Base-by-base conservation (phyloP, 2,113 vertebrate species). In the Donacobius atricapilla region DNA sequence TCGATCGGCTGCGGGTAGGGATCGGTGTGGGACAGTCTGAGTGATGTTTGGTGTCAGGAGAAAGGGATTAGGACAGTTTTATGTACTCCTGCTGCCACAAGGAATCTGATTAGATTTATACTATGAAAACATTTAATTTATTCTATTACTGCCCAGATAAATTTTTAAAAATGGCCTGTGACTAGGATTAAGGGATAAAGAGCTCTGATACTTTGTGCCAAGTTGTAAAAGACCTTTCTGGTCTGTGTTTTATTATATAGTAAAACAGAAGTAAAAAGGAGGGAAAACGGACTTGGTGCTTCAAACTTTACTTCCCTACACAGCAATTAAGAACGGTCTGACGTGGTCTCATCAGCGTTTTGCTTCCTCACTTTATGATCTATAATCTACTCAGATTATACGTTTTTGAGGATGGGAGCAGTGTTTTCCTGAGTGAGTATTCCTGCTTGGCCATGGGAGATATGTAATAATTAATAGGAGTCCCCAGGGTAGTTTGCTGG, bases 271-370 rank as follows among this genome's bases (percentile, higher is more conserved):
- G 42, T 45, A 22, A 77, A 80, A 66, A 80, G 24, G 16, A 61
- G 50, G 37, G 39, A 19, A 56, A 72, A n/a, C 0, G 33, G 27
- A 18, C 5, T 33, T 24, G 57, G 2, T 78, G 70, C 58, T 68
- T 70, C 23, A 8, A n/a, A 47, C 50, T 33, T 70, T 45, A 24
- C 42, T 20, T 44, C 7, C n/a, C 24, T 10, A 1, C 2, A 0
- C 53, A 63, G 48, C 42, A 53, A 3, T 63, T 83, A 58, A 15
- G 61, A 48, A 1, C 47, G 61, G 15, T 14, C 39, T 1, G 3
- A 15, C 0, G 0, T 9, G 3, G 9, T 53, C 66, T 83, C 6
- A 0, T 37, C 21, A 5, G 30, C 12, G 0, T 47, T 87, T 44
- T 35, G 28, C 20, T 56, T 44, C n/a, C 27, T 24, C 2, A 3